Evolutionary conservation across 2,888 invertebrate species (phyloP), one percentile per base, ranked within the genome.

Genomic region (Endotricha flammealis): DNA sequence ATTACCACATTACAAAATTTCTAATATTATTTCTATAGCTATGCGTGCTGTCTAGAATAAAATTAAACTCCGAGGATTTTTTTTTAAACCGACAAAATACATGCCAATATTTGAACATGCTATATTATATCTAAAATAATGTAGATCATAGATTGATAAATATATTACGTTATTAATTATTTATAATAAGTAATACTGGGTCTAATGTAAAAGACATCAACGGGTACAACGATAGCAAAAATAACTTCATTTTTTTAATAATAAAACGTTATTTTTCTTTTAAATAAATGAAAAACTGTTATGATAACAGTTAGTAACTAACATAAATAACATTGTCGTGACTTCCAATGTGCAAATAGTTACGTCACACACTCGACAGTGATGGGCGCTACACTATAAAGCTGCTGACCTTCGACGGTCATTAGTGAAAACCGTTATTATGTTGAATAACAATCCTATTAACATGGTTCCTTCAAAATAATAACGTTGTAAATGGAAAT

Each of bases 191-290:
- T 4, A 22, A n/a, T 8, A 4, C 6, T 4, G n/a, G 9, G 3
- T 28, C n/a, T 29, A 29, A 39, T 76, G 76, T 62, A 78, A 83
- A 83, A 83, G 83, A 83, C 69, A 64, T 85, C 79, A 83, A 85
- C 83, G 83, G 63, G 79, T 48, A 55, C 30, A 37, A n/a, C 9
- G 7, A 8, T 3, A 16, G 24, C 3, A 20, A 20, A 11, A 7
- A 4, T 16, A 17, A 10, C 20, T 5, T 28, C n/a, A n/a, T n/a
- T 3, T 13, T 13, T 20, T 6, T 7, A 20, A 20, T 7, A n/a
- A 16, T 16, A 6, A 3, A 16, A 16, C 16, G 16, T 16, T 16
- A 16, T 6, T 20, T 7, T 20, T 8, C 6, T 8, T 2, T 20
- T 20, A 20, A 20, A 20, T 20, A 20, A 20, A 20, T 20, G 4